Base-by-base conservation (phyloP, 2,888 invertebrate genomes). In the Lissonota sp. region DNA sequence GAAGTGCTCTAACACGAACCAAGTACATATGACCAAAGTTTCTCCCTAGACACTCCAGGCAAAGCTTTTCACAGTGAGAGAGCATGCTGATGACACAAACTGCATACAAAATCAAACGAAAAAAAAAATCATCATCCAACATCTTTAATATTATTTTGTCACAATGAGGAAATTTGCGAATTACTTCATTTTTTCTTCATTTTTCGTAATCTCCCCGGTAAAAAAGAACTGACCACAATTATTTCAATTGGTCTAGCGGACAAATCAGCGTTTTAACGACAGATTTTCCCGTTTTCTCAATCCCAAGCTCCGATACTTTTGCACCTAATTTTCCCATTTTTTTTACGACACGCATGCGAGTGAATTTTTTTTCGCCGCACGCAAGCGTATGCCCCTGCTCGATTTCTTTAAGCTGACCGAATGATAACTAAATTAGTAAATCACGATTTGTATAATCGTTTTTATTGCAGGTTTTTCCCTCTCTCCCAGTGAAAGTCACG, bases 1-100 rank as follows among this genome's bases (percentile, higher is more conserved):
- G 96, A 88, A 95, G 96, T 88, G 98, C 98, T 10, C 95, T 99
- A 64, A 98, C 98, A 78, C 96, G 97, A 93, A 99, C 98, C 84
- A 99, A 99, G 94, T 99, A 97, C 93, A 97, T 98, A 91, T 92
- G 89, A 92, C 82, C 76, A 77, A 84, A 76, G 70, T 83, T 85
- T 64, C 60, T 80, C 60, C 85, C 80, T 75, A 80, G 75, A 82
- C 55, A 66, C 60, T 79, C 81, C 60, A 81, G 83, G 72, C 75
- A 84, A 85, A 79, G 75, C 82, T 80, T 78, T 78, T 79, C 74
- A 44, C 71, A 66, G 66, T 64, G 6, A 60, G 6, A 60, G 70
- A 66, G 78, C 74, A 78, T 81, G 80, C 46, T 26, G 51, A 73
- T 76, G 58, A 77, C 57, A 37, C 16, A 58, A 26, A 26, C 40